Evolutionary conservation across 2,888 invertebrate genomes (phyloP), one percentile per base, ranked within the genome.

Genomic region (Melinaea menophilus): DNA sequence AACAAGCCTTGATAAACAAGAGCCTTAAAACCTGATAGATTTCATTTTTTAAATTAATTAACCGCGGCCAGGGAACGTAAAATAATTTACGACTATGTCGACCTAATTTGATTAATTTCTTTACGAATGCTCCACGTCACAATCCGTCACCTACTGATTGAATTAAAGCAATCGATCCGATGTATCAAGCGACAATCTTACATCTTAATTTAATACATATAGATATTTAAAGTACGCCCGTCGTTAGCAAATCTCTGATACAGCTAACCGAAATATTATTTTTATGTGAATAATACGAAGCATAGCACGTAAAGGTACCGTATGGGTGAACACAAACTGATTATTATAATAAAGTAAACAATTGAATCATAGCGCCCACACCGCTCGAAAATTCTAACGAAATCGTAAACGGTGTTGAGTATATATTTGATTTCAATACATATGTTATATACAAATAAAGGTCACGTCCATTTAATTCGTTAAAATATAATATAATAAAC

Each of bases 311-410:
- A 79, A 79, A 75, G 72, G 72, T 75, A 77, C 77, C 79, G 80
- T 78, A 78, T 78, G 79, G 78, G 75, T 73, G 69, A 76, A 72
- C 72, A 75, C 71, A 71, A 71, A 79, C 77, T 81, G 77, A 80
- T 78, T 75, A 68, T 76, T 72, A 73, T 78, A 76, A 76, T 80
- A 82, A 80, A 75, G 75, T 85, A 86, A 85, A 86, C 85, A 86
- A 79, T 80, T 79, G 77, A 82, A 80, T 80, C 80, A 79, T 61
- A 61, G 70, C 77, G 75, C 78, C 77, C 75, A 79, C 75, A 69
- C 69, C 60, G 60, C 63, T 62, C 59, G 47, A 59, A 63, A 58
- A 55, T 67, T 47, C 61, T 64, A 61, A 55, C 57, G 51, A 66
- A 59, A 58, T 58, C 58, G 45, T 51, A 11, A 51, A 31, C 22